A percentile compares a stretch with the other conserved stretches of the same genome.
Evolutionary conservation across 2,888 invertebrate species (phyloP).

Genomic region (Autographa pulchrina): DNA sequence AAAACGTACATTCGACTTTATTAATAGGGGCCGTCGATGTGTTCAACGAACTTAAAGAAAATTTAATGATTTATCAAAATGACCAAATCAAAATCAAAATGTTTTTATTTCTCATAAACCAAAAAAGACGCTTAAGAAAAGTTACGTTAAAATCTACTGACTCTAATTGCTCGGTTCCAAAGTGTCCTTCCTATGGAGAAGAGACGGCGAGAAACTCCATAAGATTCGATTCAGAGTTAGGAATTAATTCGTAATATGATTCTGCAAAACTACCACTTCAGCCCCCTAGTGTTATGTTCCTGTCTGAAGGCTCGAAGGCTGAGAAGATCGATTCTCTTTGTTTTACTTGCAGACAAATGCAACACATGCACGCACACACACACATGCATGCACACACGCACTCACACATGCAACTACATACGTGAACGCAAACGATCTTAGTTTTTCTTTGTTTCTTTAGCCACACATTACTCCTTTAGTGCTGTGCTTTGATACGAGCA

Average conservation of each 20-base stretch:
- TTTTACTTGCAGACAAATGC: conserved; percentile 1
- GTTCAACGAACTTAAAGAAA: too few species aligned
- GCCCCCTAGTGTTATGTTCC: not conserved
- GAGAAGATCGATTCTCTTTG: conserved; percentile 4
- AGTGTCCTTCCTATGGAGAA: too few species aligned
- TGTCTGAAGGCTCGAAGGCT: conserved; percentile 4
- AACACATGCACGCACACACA: conserved; percentile 2
- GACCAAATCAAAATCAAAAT: too few species aligned
- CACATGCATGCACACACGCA: not conserved
- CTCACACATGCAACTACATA: not conserved
- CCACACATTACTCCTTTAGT: not conserved
- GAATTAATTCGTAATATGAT: not conserved
- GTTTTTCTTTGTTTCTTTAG: conserved; percentile 4
- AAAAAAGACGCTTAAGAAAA: too few species aligned
- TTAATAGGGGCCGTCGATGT: too few species aligned
- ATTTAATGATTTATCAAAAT: too few species aligned
- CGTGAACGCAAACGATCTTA: conserved; percentile 4
- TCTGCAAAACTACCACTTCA: not conserved
- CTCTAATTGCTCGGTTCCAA: too few species aligned
- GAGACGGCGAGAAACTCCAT: too few species aligned
- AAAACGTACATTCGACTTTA: too few species aligned
- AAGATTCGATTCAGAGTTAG: too few species aligned
- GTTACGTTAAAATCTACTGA: too few species aligned
- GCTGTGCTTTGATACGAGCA: not conserved
- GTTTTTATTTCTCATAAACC: too few species aligned